These are phyloP conservation scores for Pseudocheirus occidentalis DNA, from an alignment of 2,797 vertebrate species.

Conservation along the genomic window DNA sequence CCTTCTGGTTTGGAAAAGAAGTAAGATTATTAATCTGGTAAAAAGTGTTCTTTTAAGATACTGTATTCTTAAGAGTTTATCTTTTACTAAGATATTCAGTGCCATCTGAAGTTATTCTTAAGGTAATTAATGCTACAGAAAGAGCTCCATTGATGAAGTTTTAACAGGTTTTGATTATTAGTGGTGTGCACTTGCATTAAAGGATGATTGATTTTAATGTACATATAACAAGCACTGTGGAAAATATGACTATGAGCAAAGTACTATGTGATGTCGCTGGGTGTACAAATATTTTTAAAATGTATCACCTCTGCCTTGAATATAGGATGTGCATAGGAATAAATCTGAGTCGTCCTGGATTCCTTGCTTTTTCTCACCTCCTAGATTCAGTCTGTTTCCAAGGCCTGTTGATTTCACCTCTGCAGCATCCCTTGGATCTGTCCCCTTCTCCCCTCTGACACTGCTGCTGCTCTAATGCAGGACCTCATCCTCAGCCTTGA, in stretches of 20 bases:
- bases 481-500: not conserved
- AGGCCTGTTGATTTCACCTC: not conserved
- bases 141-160: not conserved
- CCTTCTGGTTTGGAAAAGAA: too few species aligned
- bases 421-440: not conserved
- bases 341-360: not conserved
- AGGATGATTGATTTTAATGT: not conserved
- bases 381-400: not conserved
- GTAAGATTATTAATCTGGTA: not conserved
- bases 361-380: not conserved
- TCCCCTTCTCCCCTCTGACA: not conserved
- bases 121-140: constrained; percentile 40
- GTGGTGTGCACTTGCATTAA: constrained; percentile 18
- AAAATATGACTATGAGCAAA: not conserved
- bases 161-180: constrained; percentile 5
- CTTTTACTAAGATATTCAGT: not conserved
- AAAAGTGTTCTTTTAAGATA: constrained; percentile 8
- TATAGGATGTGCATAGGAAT: not conserved
- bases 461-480: not conserved
- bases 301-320: not conserved
- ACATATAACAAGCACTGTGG: not conserved
- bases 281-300: not conserved
- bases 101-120: not conserved
- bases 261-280: not conserved
- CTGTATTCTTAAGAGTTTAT: not conserved